A percentile compares a stretch with the other conserved stretches of the same genome.
These are phyloP conservation scores for Eclectus roratus DNA, from an alignment of 2,113 vertebrate species.

Conservation along the genomic window DNA sequence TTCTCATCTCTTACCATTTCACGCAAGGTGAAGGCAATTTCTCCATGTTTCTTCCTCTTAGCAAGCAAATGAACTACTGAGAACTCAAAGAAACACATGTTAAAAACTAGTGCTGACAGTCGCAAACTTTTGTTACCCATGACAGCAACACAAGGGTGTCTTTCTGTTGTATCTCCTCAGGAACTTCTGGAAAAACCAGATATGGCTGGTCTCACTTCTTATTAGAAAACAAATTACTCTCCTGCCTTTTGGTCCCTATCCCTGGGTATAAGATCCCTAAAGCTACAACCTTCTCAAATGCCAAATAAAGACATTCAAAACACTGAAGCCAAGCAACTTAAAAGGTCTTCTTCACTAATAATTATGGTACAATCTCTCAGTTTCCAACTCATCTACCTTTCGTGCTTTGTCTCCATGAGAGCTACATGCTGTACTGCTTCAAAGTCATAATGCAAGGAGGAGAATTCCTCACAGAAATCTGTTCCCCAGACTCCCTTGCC, in stretches of 20 bases:
- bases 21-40: background rate
- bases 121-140: background rate
- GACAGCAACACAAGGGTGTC: background rate
- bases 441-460: background rate
- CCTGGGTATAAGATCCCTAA: background rate
- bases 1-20: background rate
- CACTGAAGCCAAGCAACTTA: background rate
- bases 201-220: background rate
- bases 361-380: background rate
- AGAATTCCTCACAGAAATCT: background rate
- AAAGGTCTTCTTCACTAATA: background rate
- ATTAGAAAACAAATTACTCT: background rate
- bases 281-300: background rate
- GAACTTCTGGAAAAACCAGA: background rate
- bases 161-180: background rate
- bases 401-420: background rate
- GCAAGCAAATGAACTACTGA: background rate
- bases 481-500: background rate
- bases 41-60: background rate
- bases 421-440: background rate
- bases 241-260: background rate
- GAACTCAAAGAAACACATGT: background rate
- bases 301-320: background rate
- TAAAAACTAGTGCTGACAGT: background rate
- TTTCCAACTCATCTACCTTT: background rate